A percentile compares a stretch with the other conserved stretches of the same genome.
phyloP scores from a whole-genome alignment of 1,140 invertebrate species.

The Lordiphosa clarofinis region DNA sequence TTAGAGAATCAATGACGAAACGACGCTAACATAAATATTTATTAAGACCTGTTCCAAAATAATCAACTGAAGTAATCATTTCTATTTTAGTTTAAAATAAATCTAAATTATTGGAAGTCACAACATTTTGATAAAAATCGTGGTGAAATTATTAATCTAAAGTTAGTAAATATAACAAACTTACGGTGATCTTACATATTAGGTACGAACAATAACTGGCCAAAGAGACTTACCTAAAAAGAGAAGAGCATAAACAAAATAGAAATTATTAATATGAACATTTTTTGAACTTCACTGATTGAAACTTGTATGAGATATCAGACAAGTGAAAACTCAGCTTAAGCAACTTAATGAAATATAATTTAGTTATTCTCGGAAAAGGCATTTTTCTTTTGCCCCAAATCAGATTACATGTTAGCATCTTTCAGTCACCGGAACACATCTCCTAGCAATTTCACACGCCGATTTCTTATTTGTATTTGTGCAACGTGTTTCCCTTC shows the following conservation, averaged over 20 bases:
- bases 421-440: slow-evolving; percentile 5
- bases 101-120: too few species aligned
- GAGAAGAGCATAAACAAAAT: slow-evolving; percentile 19
- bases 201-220: slow-evolving; percentile 9
- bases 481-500: slow-evolving; percentile 36
- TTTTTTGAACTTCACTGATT: too few species aligned
- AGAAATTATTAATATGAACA: slow-evolving; percentile 1
- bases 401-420: slow-evolving; percentile 4
- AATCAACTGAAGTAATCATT: too few species aligned
- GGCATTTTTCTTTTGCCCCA: background rate
- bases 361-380: background rate
- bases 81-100: too few species aligned
- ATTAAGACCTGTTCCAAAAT: too few species aligned
- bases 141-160: background rate
- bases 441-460: slow-evolving; percentile 19
- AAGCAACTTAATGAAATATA: background rate
- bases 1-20: too few species aligned
- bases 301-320: too few species aligned
- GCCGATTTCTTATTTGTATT: slow-evolving; percentile 31
- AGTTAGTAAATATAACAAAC: slow-evolving; percentile 40
- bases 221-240: slow-evolving; percentile 52
- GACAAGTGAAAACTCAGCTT: too few species aligned
- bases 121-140: too few species aligned
- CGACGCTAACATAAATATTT: too few species aligned
- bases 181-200: slow-evolving; percentile 59